Evolutionary conservation across 2,888 invertebrate species (phyloP).

Genomic region (Pollenia griseotomentosa): DNA sequence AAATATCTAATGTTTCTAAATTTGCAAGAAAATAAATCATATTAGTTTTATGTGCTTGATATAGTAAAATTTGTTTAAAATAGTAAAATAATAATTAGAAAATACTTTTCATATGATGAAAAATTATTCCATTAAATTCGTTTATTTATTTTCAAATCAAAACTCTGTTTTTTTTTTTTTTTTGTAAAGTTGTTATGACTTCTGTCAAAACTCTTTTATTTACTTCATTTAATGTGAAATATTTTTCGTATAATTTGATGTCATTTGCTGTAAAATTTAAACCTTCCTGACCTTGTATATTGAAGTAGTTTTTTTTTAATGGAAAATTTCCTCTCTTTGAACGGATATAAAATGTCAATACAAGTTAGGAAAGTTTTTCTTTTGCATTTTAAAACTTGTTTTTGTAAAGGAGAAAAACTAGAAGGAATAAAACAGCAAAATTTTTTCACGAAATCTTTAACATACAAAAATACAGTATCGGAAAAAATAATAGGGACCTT

Average conservation of each 20-base stretch:
- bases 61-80: too few species aligned
- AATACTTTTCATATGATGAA: too few species aligned
- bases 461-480: too few species aligned
- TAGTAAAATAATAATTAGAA: too few species aligned
- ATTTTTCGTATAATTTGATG: background rate
- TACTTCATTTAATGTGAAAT: background rate
- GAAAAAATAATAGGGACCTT: too few species aligned
- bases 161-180: background rate
- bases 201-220: conserved; percentile 17
- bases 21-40: too few species aligned
- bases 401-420: background rate
- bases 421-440: background rate
- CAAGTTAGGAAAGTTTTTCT: conserved; percentile 33
- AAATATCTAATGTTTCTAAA: too few species aligned
- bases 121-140: too few species aligned
- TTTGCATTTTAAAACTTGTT: background rate
- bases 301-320: conserved; percentile 28
- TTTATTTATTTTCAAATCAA: background rate
- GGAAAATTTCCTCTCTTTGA: conserved; percentile 24
- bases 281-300: conserved; percentile 45
- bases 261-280: conserved; percentile 1
- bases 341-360: conserved; percentile 58
- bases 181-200: conserved; percentile 19
- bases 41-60: too few species aligned
- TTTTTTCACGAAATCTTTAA: background rate